Evolutionary conservation across 2,797 vertebrate genomes (phyloP), one percentile per base, ranked within the genome.

Genomic region (Sebastes wilsoni): DNA sequence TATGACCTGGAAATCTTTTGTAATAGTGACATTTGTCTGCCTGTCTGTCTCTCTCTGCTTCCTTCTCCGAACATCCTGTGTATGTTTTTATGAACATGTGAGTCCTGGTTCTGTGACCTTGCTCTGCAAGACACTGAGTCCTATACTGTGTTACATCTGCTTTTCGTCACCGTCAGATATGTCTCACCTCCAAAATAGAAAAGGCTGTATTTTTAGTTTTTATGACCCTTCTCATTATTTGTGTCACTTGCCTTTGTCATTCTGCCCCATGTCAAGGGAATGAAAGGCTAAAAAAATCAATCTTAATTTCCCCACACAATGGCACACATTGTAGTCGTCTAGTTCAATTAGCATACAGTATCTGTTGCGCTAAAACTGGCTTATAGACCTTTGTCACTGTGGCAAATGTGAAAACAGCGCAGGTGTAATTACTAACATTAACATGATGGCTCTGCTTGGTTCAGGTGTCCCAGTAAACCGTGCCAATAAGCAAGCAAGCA

Each of bases 121-220:
- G 49, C 58, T 22, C 23, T 62, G 22, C 7, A 28, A 59, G 71
- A 82, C 71, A 23, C 62, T 77, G 72, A 74, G 69, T 72, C 68
- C 18, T 64, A n/a, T 65, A 62, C 56, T 52, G 60, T 82, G 54
- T 84, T 77, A 79, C 80, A 68, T 86, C 58, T 76, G 54, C 69
- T 79, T 84, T 79, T 72, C 73, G 79, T 66, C 55, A 2, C 72
- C 62, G 68, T 68, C 16, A 34, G 67, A 67, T 71, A 25, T 23
- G 25, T 59, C 49, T 76, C 65, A 73, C 8, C 56, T 77, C 77
- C 42, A 72, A 66, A 80, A 77, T 66, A 77, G 71, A 80, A 64
- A 65, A 18, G 30, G 8, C 56, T 65, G 60, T 72, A 62, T 80
- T 75, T 74, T 78, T 70, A 66, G 60, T 36, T 75, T 73, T 80